phyloP scores from a whole-genome alignment of 2,888 invertebrate genomes.

The Bembecia ichneumoniformis region DNA sequence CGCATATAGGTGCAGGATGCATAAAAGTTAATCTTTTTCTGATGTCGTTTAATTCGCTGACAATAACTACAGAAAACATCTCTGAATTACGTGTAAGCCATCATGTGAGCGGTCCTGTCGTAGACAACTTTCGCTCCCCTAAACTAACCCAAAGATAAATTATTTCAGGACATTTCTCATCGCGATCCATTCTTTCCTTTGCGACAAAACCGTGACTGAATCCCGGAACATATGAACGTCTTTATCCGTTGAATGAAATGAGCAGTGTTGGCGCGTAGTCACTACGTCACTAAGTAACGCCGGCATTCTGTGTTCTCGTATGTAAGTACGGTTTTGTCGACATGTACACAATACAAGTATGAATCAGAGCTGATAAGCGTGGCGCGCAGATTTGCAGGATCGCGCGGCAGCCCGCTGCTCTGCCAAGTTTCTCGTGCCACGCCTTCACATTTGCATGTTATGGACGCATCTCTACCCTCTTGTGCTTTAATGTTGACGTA shows the following conservation, averaged over 20 bases:
- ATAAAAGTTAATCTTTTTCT: too few relatives aligned
- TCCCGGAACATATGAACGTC: constrained; percentile 51
- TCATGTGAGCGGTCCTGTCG: constrained; percentile 39
- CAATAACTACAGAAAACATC: constrained; percentile 33
- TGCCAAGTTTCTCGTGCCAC: constrained; percentile 61
- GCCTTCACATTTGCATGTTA: constrained; percentile 60
- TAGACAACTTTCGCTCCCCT: constrained; percentile 46
- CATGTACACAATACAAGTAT: constrained; percentile 36
- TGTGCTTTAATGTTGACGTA: constrained; percentile 21
- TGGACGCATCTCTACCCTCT: constrained; percentile 32
- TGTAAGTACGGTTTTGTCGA: constrained; percentile 22
- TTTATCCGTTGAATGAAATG: constrained; percentile 58
- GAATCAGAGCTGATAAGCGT: constrained; percentile 66
- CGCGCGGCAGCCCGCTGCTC: constrained; percentile 34
- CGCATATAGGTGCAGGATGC: too few relatives aligned
- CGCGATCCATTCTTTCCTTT: constrained; percentile 52
- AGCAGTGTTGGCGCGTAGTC: constrained; percentile 38
- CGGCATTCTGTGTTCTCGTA: constrained; percentile 26
- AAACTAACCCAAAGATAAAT: constrained; percentile 62
- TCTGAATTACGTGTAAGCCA: constrained; percentile 56
- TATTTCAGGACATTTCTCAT: constrained; percentile 63
- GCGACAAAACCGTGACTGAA: constrained; percentile 52
- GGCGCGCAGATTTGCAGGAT: constrained; percentile 59
- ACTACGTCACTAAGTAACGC: constrained; percentile 31
- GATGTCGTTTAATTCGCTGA: too few relatives aligned